Conservation (phyloP, 2,797 vertebrate species). For the Pteronotus mesoamericanus region DNA sequence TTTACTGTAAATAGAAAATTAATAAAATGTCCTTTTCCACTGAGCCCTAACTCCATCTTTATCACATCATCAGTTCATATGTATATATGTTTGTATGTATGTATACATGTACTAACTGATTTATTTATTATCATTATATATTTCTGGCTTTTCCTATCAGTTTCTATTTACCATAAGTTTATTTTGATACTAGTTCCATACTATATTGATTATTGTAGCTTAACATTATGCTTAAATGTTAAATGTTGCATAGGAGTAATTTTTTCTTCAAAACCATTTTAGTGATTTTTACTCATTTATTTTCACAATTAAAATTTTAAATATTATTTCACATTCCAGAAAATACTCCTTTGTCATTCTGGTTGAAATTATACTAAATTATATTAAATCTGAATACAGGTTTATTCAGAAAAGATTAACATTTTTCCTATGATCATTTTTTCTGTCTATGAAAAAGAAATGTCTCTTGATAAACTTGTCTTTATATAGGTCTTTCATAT, state of each 20-base stretch:
- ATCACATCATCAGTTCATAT: not conserved
- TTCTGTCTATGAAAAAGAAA: not conserved
- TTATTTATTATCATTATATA: not conserved
- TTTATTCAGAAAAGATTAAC: not conserved
- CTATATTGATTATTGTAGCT: not conserved
- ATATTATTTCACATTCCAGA: not conserved
- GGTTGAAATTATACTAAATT: not conserved
- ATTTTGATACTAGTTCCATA: not conserved
- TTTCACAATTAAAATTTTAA: not conserved
- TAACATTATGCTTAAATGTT: not conserved
- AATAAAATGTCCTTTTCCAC: not conserved
- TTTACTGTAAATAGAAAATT: not conserved
- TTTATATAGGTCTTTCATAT: not conserved
- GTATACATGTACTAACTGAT: not conserved
- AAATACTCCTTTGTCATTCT: not conserved
- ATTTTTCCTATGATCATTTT: not conserved
- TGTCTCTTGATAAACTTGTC: not conserved
- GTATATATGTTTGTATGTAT: not conserved
- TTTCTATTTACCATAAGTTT: not conserved
- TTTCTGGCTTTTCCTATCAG: not conserved
- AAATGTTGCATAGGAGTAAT: not conserved
- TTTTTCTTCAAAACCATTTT: conserved; percentile 26
- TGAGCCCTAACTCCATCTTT: not conserved
- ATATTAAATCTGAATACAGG: not conserved
- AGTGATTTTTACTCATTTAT: conserved; percentile 13